Evolutionary conservation across 2,113 vertebrate species (phyloP), one percentile per base, ranked within the genome.

Genomic region (Phoxinus phoxinus): DNA sequence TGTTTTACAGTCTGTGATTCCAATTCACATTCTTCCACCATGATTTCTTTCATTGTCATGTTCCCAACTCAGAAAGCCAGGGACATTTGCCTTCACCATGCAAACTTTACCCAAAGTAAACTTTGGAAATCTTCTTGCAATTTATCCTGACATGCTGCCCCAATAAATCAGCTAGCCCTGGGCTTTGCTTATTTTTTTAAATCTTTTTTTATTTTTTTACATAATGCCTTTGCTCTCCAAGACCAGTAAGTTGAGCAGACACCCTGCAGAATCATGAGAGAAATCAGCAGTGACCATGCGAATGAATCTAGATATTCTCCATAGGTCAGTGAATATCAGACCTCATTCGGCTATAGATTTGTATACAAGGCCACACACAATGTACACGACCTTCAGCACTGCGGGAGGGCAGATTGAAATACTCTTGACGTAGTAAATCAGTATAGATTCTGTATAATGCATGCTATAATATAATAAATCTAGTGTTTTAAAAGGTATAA

Each of bases 271-370:
- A 56, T 74, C 35, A 17, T 51, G 25, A 30, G 35, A 27, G 17
- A 75, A n/a, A 35, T 15, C 77, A 80, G 21, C 56, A 37, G n/a
- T 77, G 41, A 65, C n/a, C n/a, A 37, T 67, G 37, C 30, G 30
- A 67, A 78, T 21, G 17, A 41, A 67, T 85, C 46, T 73, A 58
- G n/a, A 71, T 56, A 32, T 35, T 83, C 11, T 77, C 76, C 85
- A 21, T 53, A 78, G 51, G 84, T 65, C 84, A 84, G 51, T 84
- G 74, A 83, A 84, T 51, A 79, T 83, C 32, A 30, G 53, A 76
- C 73, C 46, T 51, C 30, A n/a, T 84, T 48, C 19, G 2, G 78
- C 56, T 63, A 44, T 46, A 46, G 9, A 77, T 32, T 56, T 8
- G 32, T 27, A 56, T 19, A 41, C 63, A 81, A 59, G 58, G 37